Evolutionary conservation across 2,113 vertebrate species (phyloP), one percentile per base, ranked within the genome.

Genomic region (Antigone vipio): DNA sequence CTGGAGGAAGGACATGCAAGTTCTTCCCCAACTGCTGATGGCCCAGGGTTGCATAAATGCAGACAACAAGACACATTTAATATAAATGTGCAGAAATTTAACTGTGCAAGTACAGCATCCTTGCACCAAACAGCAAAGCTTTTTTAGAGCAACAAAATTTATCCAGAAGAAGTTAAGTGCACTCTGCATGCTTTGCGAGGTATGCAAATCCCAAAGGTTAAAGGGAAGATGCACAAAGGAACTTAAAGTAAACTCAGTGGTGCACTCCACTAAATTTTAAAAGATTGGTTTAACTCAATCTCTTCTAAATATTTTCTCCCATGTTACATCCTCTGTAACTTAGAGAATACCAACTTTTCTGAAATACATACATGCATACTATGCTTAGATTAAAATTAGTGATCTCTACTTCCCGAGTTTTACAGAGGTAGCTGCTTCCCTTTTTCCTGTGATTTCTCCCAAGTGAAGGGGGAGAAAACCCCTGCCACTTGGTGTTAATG

Each of bases 401-500:
- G 6, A 27, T 53, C 45, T 6, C 30, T 6, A 3, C 64, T 96
- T 56, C 64, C 26, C 66, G 69, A 71, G 10, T 85, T 45, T 22
- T 29, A 47, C 17, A 85, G 3, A 35, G 92, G 84, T 60, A 50
- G 56, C 40, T 92, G 55, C 84, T 74, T 45, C 67, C 42, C 49
- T 38, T 80, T 84, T 71, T 93, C 63, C 88, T 94, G 68, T 42
- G 78, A 89, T 93, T 96, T 90, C 77, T 35, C 32, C 83, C 55
- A 64, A 87, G 93, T 27, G 50, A 67, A 79, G 53, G 24, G 49
- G 53, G 66, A 94, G 87, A 85, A 88, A 93, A 95, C 72, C 38
- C 79, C 44, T 88, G 92, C 90, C 79, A 89, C 93, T 95, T 86
- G 73, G 84, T 62, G 55, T 96, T 97, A 97, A 97, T 55, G 44